Conservation (phyloP, 2,797 vertebrate genomes). For the Alca torda region DNA sequence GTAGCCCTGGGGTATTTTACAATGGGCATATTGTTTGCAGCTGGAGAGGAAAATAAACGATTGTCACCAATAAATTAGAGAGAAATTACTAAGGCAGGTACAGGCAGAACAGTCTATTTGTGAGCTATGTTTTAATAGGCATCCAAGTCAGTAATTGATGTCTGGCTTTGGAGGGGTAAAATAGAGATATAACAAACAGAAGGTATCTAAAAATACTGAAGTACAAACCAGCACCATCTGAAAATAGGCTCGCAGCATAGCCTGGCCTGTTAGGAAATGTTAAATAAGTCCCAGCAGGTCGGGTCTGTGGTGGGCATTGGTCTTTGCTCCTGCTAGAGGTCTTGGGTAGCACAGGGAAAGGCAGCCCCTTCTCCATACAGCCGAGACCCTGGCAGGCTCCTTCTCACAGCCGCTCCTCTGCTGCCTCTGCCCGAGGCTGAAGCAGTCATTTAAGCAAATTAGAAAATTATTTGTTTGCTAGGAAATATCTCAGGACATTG, state of each 20-base stretch:
- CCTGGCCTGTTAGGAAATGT: neutral
- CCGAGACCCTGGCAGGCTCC: neutral
- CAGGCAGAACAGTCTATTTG: neutral
- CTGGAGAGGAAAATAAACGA: neutral
- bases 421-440: rapidly evolving
- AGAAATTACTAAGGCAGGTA: neutral
- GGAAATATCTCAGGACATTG: neutral
- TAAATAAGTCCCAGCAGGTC: neutral
- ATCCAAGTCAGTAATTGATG: neutral
- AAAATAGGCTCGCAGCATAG: neutral
- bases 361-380: neutral
- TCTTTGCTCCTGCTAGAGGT: neutral
- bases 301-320: neutral
- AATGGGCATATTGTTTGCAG: slow-evolving; percentile 75
- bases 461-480: neutral
- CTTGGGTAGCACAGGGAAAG: neutral
- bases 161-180: neutral
- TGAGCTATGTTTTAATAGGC: neutral
- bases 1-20: slow-evolving; percentile 59
- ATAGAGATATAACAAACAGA: neutral
- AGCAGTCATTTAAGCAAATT: neutral
- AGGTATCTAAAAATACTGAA: neutral
- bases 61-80: neutral
- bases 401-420: rapidly evolving
- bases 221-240: neutral